Percentiles rank a stretch among this genome's conserved stretches.
These are phyloP conservation scores for Alviniconcha strummeri DNA, from an alignment of 2,888 invertebrate genomes.

Conservation along the genomic window DNA sequence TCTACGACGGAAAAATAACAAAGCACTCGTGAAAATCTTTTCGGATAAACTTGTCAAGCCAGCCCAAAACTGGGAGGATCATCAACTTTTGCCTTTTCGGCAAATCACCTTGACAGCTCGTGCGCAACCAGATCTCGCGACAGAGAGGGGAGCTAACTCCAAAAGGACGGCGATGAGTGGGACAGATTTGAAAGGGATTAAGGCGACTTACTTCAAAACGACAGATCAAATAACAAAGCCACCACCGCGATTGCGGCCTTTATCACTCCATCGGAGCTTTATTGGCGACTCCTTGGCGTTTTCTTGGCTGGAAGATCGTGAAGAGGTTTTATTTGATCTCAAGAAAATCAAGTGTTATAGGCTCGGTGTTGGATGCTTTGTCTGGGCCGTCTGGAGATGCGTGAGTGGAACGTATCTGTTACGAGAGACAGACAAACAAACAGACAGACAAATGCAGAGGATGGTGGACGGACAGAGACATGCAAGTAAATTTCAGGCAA, in stretches of 20 bases:
- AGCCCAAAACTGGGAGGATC: neutral
- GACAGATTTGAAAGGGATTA: constrained; percentile 19
- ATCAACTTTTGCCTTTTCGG: neutral
- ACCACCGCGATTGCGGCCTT: neutral
- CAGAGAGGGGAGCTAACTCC: no score
- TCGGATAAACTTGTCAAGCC: neutral
- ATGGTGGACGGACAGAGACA: no score
- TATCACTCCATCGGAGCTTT: constrained; percentile 14
- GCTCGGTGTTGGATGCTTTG: neutral
- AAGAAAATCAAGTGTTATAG: neutral
- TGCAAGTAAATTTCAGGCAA: no score
- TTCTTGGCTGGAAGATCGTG: neutral
- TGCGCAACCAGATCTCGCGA: neutral
- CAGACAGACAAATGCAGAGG: no score
- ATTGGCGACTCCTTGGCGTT: neutral
- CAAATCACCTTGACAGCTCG: neutral
- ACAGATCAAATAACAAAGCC: constrained; percentile 15
- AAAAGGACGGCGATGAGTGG: neutral
- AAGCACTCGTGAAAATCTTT: neutral
- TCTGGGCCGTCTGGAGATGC: neutral
- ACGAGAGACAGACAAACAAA: no score
- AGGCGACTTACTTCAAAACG: constrained; percentile 21
- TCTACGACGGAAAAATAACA: constrained; percentile 7
- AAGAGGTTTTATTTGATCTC: neutral
- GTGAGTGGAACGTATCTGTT: neutral